Base-by-base conservation (phyloP, 2,888 invertebrate species). In the Hemistola chrysoprasaria region DNA sequence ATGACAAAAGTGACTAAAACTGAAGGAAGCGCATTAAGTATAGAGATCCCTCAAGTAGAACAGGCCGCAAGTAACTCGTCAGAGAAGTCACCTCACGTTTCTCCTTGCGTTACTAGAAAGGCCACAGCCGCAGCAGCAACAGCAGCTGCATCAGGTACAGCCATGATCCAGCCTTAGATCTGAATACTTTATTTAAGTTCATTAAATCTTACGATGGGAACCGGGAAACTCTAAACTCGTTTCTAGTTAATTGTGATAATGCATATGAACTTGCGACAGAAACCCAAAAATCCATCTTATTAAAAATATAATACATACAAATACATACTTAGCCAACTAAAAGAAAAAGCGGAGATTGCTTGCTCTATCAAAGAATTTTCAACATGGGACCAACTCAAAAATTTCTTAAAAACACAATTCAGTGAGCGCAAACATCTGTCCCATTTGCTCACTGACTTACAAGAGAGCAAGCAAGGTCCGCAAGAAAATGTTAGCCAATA, bases 301-400 rank as follows among this genome's bases (percentile, higher is more conserved):
- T 59, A n/a, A n/a, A n/a, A n/a, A n/a, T n/a, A n/a, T n/a, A n/a
- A n/a, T n/a, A n/a, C n/a, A n/a, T n/a, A n/a, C 21, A 61, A 59
- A 45, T 63, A 44, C 26, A 59, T 59, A 3, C 21, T 57, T 2
- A 33, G 56, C 11, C 56, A 60, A 40, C 11, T 59, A 3, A 8
- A 31, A 6, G 59, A 59, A 0, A 62, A 56, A 35, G 58, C 61
- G 0, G 47, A 59, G 43, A 27, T 31, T 2, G 58, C 59, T 6
- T 62, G 62, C 20, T 53, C 59, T 0, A 52, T 62, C 0, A 65
- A 60, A 47, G 57, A 60, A 16, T 62, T 60, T 16, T 4, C 8
- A 0, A 36, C n/a, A 2, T 62, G 56, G 59, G 29, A 38, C 0
- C 57, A 57, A 35, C 22, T 62, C 0, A 54, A 55, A 33, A 49